phyloP scores from a whole-genome alignment of 2,797 vertebrate species.

The Florisuga fusca region DNA sequence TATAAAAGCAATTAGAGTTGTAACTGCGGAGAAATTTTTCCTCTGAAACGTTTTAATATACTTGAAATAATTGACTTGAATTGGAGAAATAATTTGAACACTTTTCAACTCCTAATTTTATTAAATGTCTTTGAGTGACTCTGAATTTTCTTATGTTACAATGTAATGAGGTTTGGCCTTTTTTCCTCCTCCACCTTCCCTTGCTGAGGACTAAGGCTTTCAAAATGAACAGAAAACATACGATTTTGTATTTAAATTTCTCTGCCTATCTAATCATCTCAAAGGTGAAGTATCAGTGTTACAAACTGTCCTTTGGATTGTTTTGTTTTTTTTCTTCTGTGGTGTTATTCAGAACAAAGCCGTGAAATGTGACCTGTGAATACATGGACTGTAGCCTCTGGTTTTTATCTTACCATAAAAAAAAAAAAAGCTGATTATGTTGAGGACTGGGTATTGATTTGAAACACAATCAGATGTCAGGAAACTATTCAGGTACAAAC shows the following conservation, averaged over 20 bases:
- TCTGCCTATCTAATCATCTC: constrained; percentile 50
- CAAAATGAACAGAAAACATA: constrained; percentile 57
- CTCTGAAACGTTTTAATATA: constrained; percentile 81
- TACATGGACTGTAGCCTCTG: constrained; percentile 55
- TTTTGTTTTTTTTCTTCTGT: constrained; percentile 69
- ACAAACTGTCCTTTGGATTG: constrained; percentile 67
- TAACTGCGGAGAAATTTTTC: constrained; percentile 78
- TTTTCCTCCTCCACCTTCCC: constrained; percentile 23
- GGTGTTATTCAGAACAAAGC: constrained; percentile 62
- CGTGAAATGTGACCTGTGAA: constrained; percentile 60
- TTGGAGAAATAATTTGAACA: constrained; percentile 74
- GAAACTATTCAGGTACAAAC: constrained; percentile 79
- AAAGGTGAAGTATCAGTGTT: constrained; percentile 77
- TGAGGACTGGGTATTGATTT: constrained; percentile 67
- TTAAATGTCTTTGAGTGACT: constrained; percentile 75
- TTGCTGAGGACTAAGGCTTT: constrained; percentile 72
- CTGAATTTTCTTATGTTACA: constrained; percentile 67
- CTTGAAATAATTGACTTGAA: constrained; percentile 80
- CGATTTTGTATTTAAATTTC: constrained; percentile 67
- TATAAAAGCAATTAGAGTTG: constrained; percentile 76
- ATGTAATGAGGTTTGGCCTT: constrained; percentile 59
- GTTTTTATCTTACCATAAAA: constrained; percentile 61
- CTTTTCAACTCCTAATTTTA: constrained; percentile 80
- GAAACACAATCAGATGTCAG: constrained; percentile 73
- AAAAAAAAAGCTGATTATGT: constrained; percentile 37